Evolutionary conservation across 2,888 invertebrate genomes (phyloP).

Genomic region (Imbricaverruca yamaguchii): DNA sequence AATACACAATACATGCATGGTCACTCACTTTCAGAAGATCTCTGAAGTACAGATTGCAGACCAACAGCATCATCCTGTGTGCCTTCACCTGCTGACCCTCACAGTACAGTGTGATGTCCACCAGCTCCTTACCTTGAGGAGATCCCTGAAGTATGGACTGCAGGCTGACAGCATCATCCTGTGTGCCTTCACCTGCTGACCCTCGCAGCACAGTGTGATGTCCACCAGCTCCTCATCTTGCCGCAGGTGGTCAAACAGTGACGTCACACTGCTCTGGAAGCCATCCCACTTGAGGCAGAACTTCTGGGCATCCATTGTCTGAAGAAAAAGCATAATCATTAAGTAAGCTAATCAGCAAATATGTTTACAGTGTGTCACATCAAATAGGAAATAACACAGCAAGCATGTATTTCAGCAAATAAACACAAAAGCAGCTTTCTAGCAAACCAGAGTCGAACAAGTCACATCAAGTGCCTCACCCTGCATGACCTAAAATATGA

Average conservation of each 20-base stretch:
- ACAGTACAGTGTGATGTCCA: conserved; percentile 4
- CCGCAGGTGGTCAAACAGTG: not conserved
- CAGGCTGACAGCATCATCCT: conserved; percentile 6
- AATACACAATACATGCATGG: not conserved
- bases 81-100: not conserved
- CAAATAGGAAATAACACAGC: too few relatives aligned
- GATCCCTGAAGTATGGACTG: conserved; percentile 6
- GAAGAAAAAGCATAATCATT: too few relatives aligned
- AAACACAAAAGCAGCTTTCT: too few relatives aligned
- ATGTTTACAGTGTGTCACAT: too few relatives aligned
- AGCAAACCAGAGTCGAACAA: too few relatives aligned
- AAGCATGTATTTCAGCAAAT: too few relatives aligned
- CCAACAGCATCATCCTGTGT: not conserved
- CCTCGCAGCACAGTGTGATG: conserved; percentile 4
- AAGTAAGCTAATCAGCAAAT: too few relatives aligned
- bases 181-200: not conserved
- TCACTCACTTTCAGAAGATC: not conserved
- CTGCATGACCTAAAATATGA: too few relatives aligned
- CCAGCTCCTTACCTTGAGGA: conserved; percentile 9
- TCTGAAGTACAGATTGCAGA: conserved; percentile 2
- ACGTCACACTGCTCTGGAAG: not conserved
- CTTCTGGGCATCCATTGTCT: not conserved
- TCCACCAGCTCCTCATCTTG: conserved; percentile 17
- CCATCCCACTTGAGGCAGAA: conserved; percentile 5
- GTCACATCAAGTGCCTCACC: too few relatives aligned